Evolutionary conservation across 2,888 invertebrate species (phyloP), one percentile per base, ranked within the genome.

Genomic region (Clostera curtula): DNA sequence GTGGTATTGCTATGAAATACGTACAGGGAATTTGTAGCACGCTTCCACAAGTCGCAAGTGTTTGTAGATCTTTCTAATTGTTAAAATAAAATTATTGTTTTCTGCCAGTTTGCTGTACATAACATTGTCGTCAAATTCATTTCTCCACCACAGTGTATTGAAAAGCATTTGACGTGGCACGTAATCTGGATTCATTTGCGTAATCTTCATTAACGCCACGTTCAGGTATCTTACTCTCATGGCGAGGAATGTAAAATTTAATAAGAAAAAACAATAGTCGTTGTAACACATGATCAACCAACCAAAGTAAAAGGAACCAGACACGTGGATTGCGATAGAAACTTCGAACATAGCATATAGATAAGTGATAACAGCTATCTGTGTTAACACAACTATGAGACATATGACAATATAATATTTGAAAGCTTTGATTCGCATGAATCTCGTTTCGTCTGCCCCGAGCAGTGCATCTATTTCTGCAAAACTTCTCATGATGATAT

Each of bases 141-240:
- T 43, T 13, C 41, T 59, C 76, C 77, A 76, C 30, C 64, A 47
- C 3, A 70, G 9, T 3, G 35, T 38, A 40, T 65, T 47, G 14
- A 70, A 64, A 3, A 66, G 15, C 7, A 58, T 44, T 30, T 61
- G 51, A n/a, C 56, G 51, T 0, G 68, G 64, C 20, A 77, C 43
- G 25, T 66, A 62, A 2, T 59, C 43, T 3, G 52, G 29, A 7
- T 69, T 57, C 18, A 73, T 45, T 0, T 62, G 45, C 1, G 59
- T 56, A 1, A 45, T 30, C 40, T 70, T 74, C 29, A 71, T 54
- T 20, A 79, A 40, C 9, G 72, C 61, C 0, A 70, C 49, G 29
- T 77, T 79, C 3, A 79, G 28, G 17, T 66, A 76, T 12, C 60
- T 54, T n/a, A 52, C 42, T 39, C 77, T 56, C 16, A 63, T 29